Evolutionary conservation across 2,888 invertebrate species (phyloP).

Genomic region (Linnaemya vulpina): DNA sequence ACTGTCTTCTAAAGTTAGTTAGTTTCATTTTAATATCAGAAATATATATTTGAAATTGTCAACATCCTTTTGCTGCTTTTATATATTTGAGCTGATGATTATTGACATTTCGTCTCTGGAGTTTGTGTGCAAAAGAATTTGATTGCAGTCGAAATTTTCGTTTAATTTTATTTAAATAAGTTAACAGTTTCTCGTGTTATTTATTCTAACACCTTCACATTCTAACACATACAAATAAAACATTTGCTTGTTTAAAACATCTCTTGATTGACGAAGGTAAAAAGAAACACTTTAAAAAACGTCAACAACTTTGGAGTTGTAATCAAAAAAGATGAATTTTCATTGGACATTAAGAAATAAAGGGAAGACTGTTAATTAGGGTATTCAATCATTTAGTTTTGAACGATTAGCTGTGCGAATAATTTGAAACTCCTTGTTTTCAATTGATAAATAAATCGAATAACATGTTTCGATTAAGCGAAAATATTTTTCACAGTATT

Average conservation of each 20-base stretch:
- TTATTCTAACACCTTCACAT: not conserved
- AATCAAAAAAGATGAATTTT: slow-evolving; percentile 46
- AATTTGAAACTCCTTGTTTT: no score
- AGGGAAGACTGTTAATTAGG: no score
- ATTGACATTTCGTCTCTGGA: slow-evolving; percentile 57
- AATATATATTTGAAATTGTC: slow-evolving; percentile 32
- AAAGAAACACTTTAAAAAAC: slow-evolving; percentile 29
- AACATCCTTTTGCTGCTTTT: slow-evolving; percentile 6
- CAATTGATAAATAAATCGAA: no score
- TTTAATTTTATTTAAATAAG: slow-evolving; percentile 29
- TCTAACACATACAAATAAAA: slow-evolving; percentile 34
- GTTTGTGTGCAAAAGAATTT: not conserved
- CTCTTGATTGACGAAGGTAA: slow-evolving; percentile 67
- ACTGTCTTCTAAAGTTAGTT: not conserved
- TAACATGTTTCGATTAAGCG: no score
- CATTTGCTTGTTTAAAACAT: slow-evolving; percentile 3
- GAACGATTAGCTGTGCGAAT: no score
- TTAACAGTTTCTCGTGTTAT: slow-evolving; percentile 15
- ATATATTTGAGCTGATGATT: slow-evolving; percentile 30
- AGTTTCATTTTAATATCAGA: not conserved
- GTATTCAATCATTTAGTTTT: no score
- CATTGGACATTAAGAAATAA: slow-evolving; percentile 10
- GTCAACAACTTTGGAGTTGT: slow-evolving; percentile 49
- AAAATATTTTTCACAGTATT: no score
- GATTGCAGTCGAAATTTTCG: slow-evolving; percentile 23